These are phyloP conservation scores for Chironomus tentans DNA, from an alignment of 2,888 invertebrate genomes.

Conservation along the genomic window DNA sequence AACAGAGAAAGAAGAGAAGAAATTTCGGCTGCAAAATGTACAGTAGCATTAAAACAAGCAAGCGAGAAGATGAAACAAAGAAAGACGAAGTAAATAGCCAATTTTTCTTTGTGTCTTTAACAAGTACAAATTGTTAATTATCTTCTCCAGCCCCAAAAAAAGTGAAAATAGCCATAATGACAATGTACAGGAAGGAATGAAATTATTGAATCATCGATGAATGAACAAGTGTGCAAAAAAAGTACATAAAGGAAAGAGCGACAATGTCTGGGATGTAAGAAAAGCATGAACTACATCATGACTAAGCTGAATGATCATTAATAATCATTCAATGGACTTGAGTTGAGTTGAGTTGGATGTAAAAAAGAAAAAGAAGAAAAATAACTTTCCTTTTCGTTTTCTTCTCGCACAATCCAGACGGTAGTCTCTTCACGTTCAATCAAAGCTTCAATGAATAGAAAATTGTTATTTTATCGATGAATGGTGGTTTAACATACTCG, in stretches of 20 bases:
- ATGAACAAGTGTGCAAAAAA: neutral
- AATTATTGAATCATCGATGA: neutral
- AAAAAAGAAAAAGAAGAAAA: neutral
- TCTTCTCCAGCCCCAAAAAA: too few species aligned
- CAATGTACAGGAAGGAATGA: too few species aligned
- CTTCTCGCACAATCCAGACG: neutral
- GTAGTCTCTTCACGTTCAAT: neutral
- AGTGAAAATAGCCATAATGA: too few species aligned
- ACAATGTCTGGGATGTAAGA: neutral
- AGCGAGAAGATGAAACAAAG: neutral
- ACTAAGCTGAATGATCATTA: neutral
- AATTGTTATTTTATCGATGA: neutral
- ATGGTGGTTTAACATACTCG: too few species aligned
- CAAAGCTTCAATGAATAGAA: neutral
- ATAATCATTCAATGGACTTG: neutral
- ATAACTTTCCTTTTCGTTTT: neutral
- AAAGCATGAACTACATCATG: neutral
- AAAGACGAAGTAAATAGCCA: too few species aligned
- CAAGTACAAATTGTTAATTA: too few species aligned
- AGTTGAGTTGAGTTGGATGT: neutral
- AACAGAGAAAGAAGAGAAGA: too few species aligned
- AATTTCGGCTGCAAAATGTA: neutral
- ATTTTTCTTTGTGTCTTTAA: too few species aligned
- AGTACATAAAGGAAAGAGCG: neutral
- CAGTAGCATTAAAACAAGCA: neutral